phyloP scores from a whole-genome alignment of 2,797 vertebrate genomes.

The Cygnus olor region DNA sequence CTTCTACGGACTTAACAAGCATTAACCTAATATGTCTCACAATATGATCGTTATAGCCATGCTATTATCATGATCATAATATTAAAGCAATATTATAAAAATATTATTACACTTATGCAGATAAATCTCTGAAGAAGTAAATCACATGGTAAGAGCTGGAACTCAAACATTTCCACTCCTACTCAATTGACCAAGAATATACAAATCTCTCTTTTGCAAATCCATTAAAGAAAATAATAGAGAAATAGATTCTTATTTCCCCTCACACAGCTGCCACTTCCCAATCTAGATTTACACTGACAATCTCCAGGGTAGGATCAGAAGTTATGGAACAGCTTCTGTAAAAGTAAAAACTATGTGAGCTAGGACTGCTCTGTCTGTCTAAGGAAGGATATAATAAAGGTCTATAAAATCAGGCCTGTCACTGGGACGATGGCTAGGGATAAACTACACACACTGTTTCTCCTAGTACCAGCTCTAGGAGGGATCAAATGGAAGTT shows the following conservation, averaged over 20 bases:
- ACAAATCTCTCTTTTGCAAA: not conserved
- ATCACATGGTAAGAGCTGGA: not conserved
- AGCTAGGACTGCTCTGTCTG: not conserved
- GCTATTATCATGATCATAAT: not conserved
- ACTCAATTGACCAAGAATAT: not conserved
- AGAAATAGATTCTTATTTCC: not conserved
- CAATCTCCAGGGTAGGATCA: not conserved
- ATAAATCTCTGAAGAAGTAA: not conserved
- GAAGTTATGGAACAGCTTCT: not conserved
- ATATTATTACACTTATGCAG: not conserved
- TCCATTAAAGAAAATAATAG: not conserved
- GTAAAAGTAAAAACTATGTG: not conserved
- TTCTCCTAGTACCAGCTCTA: not conserved
- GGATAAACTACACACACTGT: not conserved
- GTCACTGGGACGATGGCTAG: accelerated
- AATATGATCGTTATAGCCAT: not conserved
- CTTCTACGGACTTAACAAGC: not conserved
- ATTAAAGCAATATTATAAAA: not conserved
- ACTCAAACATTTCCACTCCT: not conserved
- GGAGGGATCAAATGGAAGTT: not conserved
- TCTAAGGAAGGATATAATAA: not conserved
- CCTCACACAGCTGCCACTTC: not conserved
- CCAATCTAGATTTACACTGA: not conserved
- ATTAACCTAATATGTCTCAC: not conserved
- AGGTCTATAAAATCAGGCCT: not conserved